Conservation (phyloP, 2,113 vertebrate species). For the Tamias sibiricus region DNA sequence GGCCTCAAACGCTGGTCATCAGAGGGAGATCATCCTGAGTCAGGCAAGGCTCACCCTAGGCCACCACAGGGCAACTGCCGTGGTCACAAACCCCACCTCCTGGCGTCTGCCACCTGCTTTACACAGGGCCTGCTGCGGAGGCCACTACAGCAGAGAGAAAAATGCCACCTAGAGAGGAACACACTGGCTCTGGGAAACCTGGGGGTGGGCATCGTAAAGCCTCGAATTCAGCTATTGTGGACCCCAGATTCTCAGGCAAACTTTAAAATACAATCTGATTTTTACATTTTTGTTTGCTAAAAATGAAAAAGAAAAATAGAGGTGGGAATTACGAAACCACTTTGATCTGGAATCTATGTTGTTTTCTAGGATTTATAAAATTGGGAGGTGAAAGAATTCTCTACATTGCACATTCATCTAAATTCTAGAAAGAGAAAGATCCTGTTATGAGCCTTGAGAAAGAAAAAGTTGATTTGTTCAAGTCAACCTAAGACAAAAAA, state of each 20-base stretch:
- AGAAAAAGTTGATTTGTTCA: conserved; percentile 10
- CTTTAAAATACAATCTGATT: not conserved
- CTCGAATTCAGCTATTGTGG: not conserved
- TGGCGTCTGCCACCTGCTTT: not conserved
- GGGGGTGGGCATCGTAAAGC: not conserved
- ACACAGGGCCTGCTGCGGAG: not conserved
- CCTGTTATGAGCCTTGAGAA: not conserved
- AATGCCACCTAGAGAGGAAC: not conserved
- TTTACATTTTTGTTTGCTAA: not conserved
- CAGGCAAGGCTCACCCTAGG: not conserved
- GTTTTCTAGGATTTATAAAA: conserved; percentile 27
- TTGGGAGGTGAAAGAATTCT: not conserved
- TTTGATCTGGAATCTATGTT: not conserved
- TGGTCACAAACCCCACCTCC: fast-evolving
- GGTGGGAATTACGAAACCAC: not conserved
- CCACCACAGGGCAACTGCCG: not conserved
- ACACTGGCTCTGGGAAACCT: not conserved
- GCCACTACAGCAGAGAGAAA: not conserved
- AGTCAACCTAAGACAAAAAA: not conserved
- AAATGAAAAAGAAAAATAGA: not conserved
- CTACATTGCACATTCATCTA: not conserved
- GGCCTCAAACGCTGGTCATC: not conserved
- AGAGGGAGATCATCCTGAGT: not conserved
- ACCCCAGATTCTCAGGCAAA: not conserved
- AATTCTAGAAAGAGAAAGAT: conserved; percentile 31